phyloP scores from a whole-genome alignment of 2,797 vertebrate species.

The Glyptemys insculpta region DNA sequence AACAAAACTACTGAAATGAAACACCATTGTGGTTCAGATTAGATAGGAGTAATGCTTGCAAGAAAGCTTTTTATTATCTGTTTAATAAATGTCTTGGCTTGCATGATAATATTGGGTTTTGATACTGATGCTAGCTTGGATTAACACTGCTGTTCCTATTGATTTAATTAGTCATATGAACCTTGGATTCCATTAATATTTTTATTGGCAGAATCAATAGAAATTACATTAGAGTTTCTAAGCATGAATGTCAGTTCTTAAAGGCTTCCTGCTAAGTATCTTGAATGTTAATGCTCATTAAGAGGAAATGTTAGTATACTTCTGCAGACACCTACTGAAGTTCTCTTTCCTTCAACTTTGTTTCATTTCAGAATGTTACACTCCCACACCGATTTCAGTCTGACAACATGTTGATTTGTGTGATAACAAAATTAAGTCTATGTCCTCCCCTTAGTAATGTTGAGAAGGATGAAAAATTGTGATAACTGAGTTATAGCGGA shows the following conservation, averaged over 20 bases:
- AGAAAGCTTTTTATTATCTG: neutral
- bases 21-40: slow-evolving; percentile 14
- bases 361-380: neutral
- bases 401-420: accelerated
- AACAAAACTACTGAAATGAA: neutral
- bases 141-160: slow-evolving; percentile 56
- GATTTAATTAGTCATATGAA: slow-evolving; percentile 61
- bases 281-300: neutral
- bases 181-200: slow-evolving; percentile 45
- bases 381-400: neutral
- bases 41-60: neutral
- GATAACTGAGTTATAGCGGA: accelerated
- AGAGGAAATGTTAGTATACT: neutral
- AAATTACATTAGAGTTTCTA: slow-evolving; percentile 49
- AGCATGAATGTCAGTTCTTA: neutral
- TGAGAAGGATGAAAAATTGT: neutral
- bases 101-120: slow-evolving; percentile 23
- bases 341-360: neutral
- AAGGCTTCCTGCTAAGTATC: neutral
- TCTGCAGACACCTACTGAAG: neutral
- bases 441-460: neutral
- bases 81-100: slow-evolving; percentile 5
- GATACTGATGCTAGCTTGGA: slow-evolving; percentile 25
- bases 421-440: neutral
- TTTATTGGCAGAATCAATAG: slow-evolving; percentile 20